Evolutionary conservation across 2,113 vertebrate species (phyloP).

Genomic region (Anguilla rostrata): DNA sequence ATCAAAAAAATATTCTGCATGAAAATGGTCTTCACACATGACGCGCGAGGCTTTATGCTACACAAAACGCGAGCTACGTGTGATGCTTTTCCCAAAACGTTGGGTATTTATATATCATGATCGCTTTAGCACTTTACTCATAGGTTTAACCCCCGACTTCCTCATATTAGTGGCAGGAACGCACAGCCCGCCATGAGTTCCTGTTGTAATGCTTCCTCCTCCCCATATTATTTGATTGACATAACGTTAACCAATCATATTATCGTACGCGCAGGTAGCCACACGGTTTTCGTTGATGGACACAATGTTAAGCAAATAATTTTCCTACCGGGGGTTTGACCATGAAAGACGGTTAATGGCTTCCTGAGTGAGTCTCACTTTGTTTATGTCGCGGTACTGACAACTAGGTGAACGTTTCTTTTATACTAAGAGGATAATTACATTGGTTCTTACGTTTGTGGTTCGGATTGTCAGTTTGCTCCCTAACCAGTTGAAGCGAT

Average conservation of each 20-base stretch:
- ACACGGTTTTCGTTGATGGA: slow-evolving; percentile 26
- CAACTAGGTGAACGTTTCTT: slow-evolving; percentile 40
- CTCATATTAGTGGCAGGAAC: slow-evolving; percentile 53
- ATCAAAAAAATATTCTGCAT: not conserved
- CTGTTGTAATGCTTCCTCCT: slow-evolving; percentile 20
- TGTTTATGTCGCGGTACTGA: slow-evolving; percentile 66
- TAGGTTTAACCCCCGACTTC: slow-evolving; percentile 51
- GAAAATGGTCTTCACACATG: not conserved
- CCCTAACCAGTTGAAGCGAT: slow-evolving; percentile 6
- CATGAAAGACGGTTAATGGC: slow-evolving; percentile 57
- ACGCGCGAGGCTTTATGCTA: not conserved
- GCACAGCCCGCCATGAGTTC: slow-evolving; percentile 33
- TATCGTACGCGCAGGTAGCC: fast-evolving
- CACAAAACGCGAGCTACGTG: not conserved
- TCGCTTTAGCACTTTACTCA: slow-evolving; percentile 55
- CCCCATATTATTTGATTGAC: slow-evolving; percentile 43
- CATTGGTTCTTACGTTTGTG: not conserved
- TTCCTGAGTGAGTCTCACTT: slow-evolving; percentile 65
- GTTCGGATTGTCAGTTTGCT: not conserved
- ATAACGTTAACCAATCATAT: slow-evolving; percentile 37
- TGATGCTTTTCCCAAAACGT: not conserved
- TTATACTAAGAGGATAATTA: not conserved
- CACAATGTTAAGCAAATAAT: slow-evolving; percentile 49
- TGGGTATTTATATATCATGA: not conserved
- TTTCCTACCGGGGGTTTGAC: slow-evolving; percentile 14